Base-by-base conservation (phyloP, 2,113 vertebrate species). In the Phyllostomus hastatus region DNA sequence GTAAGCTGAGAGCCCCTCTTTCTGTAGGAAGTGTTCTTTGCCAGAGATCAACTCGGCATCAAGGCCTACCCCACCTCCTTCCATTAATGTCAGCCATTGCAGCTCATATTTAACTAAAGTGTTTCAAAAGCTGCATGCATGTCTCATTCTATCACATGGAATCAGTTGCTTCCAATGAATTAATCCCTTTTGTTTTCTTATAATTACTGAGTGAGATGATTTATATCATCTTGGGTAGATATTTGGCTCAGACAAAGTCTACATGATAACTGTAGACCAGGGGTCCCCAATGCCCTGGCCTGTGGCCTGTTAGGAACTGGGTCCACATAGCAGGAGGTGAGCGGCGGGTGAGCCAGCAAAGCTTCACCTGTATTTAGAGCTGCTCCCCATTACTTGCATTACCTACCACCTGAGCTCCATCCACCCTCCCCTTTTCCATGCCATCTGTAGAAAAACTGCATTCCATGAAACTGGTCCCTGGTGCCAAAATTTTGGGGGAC, bases 101-200 rank as follows among this genome's bases (percentile, higher is more conserved):
- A 95, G 26, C 31, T 95, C 54, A 52, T 38, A n/a, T 57, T 48
- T 70, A 64, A 70, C 41, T 7, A 33, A 73, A 88, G 4, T 31
- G 2, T 84, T 78, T 54, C 12, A 33, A 31, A 79, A 85, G 28
- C 14, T 59, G 5, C 28, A 59, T 52, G 14, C 1, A 31, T 33
- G 50, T n/a, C 88, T 81, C 22, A 57, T 66, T 81, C 24, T 90
- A 10, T 52, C 35, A n/a, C 5, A 19, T 89, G 52, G 46, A 15
- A 82, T 82, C 73, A 38, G 0, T 73, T 73, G 19, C n/a, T 67
- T 35, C 5, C 57, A 50, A 61, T 15, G 61, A 75, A 35, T 38
- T 35, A 76, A 69, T 64, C 2, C n/a, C 50, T 19, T 84, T 92
- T 72, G 20, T 92, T 97, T 95, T 64, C 70, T 92, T 61, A 2